A percentile compares a stretch with the other conserved stretches of the same genome.
Conservation (phyloP, 2,888 invertebrate species). For the Bembecia ichneumoniformis region DNA sequence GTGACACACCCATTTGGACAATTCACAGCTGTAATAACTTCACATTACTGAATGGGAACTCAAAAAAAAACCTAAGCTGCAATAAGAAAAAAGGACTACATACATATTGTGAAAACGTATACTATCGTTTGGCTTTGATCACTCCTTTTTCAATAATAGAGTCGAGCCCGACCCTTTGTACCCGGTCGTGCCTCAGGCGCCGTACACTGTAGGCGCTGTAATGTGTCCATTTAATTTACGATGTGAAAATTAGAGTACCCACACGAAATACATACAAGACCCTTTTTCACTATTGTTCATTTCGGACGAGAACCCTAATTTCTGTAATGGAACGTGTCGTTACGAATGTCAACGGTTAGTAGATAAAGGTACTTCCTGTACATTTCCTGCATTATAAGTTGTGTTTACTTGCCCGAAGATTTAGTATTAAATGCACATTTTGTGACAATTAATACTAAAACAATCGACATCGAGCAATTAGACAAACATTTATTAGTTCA, state of each 20-base stretch:
- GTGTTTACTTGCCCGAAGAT: not conserved
- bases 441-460: too few relatives aligned
- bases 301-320: slow-evolving; percentile 10
- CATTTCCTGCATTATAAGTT: not conserved
- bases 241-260: slow-evolving; percentile 31
- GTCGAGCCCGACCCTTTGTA: slow-evolving; percentile 43
- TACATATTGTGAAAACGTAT: slow-evolving; percentile 50
- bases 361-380: slow-evolving; percentile 2
- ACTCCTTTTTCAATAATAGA: slow-evolving; percentile 66
- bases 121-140: slow-evolving; percentile 58
- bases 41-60: slow-evolving; percentile 31
- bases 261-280: slow-evolving; percentile 11
- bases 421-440: not conserved
- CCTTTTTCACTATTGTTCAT: slow-evolving; percentile 32
- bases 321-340: slow-evolving; percentile 11
- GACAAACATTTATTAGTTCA: too few relatives aligned
- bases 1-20: not conserved
- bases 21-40: slow-evolving; percentile 23
- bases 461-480: too few relatives aligned
- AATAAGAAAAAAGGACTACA: slow-evolving; percentile 43
- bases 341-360: slow-evolving; percentile 15
- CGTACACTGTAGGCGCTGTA: slow-evolving; percentile 26
- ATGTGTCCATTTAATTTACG: slow-evolving; percentile 60
- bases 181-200: slow-evolving; percentile 35
- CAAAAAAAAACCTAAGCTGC: slow-evolving; percentile 49